Conservation (phyloP, 2,888 invertebrate genomes). For the Xanthorhoe designata region DNA sequence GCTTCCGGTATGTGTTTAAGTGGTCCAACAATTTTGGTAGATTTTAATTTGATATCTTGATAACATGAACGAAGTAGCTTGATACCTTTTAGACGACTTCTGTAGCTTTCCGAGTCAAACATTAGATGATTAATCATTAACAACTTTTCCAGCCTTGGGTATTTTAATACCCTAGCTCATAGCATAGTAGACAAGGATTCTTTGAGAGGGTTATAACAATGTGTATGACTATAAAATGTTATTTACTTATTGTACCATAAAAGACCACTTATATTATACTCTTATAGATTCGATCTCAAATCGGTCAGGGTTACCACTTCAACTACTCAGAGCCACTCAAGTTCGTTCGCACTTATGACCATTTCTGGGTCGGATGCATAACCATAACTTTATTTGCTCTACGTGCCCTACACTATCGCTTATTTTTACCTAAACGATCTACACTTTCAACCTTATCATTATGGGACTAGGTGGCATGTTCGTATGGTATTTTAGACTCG, state of each 20-base stretch:
- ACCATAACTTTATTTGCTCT: constrained; percentile 39
- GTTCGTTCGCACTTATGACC: constrained; percentile 28
- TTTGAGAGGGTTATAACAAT: no score
- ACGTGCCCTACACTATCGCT: constrained; percentile 34
- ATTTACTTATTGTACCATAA: neutral
- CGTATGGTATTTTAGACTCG: constrained; percentile 18
- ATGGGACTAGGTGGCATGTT: constrained; percentile 23
- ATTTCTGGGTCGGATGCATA: constrained; percentile 32
- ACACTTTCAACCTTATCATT: constrained; percentile 18
- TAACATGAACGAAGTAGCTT: no score
- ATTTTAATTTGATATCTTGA: no score
- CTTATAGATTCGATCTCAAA: constrained; percentile 5
- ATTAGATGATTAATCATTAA: no score
- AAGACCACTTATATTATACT: neutral
- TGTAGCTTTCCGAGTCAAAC: no score
- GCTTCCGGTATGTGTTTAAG: no score
- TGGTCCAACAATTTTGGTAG: no score
- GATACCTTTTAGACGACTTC: no score
- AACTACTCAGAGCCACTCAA: constrained; percentile 23
- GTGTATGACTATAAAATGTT: neutral
- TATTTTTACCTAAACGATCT: constrained; percentile 12
- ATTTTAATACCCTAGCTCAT: no score
- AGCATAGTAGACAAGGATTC: no score
- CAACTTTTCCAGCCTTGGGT: no score
- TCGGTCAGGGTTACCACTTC: constrained; percentile 29